phyloP scores from a whole-genome alignment of 2,888 invertebrate genomes.

The Napeogenes sylphis region DNA sequence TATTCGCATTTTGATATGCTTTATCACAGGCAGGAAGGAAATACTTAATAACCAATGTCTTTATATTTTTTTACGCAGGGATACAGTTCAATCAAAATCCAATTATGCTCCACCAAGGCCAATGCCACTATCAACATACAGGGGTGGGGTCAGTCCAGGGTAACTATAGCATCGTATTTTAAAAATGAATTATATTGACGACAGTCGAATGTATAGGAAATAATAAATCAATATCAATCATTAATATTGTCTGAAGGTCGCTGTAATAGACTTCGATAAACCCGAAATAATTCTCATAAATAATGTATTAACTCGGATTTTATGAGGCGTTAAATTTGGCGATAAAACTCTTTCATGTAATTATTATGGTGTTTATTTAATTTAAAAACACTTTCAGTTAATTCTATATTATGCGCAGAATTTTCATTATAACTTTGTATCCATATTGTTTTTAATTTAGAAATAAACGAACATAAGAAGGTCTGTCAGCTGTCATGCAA shows the following conservation, averaged over 20 bases:
- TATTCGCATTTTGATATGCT: too few species aligned
- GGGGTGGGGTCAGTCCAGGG: neutral
- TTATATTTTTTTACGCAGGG: neutral
- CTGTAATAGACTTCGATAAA: constrained; percentile 30
- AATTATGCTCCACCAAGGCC: neutral
- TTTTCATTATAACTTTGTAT: too few species aligned
- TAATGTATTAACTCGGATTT: neutral
- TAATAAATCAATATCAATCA: constrained; percentile 46
- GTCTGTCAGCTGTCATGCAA: neutral
- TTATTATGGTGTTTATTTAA: too few species aligned
- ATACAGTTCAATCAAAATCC: constrained; percentile 5
- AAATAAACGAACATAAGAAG: too few species aligned
- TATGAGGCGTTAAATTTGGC: too few species aligned
- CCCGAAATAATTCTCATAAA: constrained; percentile 1
- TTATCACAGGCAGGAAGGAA: too few species aligned
- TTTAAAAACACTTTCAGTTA: too few species aligned
- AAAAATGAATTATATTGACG: constrained; percentile 9
- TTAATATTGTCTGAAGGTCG: constrained; percentile 41
- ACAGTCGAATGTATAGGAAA: constrained; percentile 30
- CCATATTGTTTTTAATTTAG: too few species aligned
- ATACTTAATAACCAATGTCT: too few species aligned
- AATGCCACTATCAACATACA: too few species aligned
- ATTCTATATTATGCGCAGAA: neutral
- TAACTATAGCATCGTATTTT: neutral
- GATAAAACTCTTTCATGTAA: too few species aligned